A percentile compares a stretch with the other conserved stretches of the same genome.
These are phyloP conservation scores for Netelia virgata DNA, from an alignment of 2,888 invertebrate species.

Conservation along the genomic window DNA sequence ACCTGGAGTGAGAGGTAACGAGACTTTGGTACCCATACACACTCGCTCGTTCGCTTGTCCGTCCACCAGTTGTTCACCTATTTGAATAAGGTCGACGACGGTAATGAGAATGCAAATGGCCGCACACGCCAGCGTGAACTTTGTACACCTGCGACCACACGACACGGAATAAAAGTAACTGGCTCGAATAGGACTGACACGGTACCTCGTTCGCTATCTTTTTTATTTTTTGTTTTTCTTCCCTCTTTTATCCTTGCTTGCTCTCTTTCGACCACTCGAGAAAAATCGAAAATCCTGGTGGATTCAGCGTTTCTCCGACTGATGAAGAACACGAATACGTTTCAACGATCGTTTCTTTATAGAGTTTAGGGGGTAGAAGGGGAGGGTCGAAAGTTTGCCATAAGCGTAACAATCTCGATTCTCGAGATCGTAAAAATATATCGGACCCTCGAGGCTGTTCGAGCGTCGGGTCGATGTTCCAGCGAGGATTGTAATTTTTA, in stretches of 20 bases:
- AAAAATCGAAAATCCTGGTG: constrained; percentile 33
- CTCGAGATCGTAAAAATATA: too few species aligned
- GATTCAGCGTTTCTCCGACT: constrained; percentile 9
- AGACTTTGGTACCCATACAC: constrained; percentile 42
- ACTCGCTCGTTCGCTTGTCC: constrained; percentile 46
- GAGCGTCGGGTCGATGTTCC: too few species aligned
- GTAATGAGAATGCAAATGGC: constrained; percentile 83
- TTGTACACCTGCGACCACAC: constrained; percentile 63
- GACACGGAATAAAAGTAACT: constrained; percentile 72
- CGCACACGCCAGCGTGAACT: constrained; percentile 74
- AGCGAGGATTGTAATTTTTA: too few species aligned
- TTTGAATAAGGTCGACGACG: constrained; percentile 82
- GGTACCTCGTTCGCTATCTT: constrained; percentile 12
- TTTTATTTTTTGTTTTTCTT: not conserved
- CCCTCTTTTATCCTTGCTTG: constrained; percentile 13
- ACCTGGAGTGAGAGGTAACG: constrained; percentile 49
- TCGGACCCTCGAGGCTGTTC: too few species aligned
- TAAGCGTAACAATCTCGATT: too few species aligned
- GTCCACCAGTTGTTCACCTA: constrained; percentile 78
- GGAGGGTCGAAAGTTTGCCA: too few species aligned
- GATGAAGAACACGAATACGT: not conserved
- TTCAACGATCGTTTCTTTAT: not conserved
- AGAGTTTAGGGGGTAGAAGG: too few species aligned
- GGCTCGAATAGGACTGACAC: constrained; percentile 62
- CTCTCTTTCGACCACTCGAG: constrained; percentile 3